Conservation (phyloP, 2,797 vertebrate species). For the Malacoraja senta region DNA sequence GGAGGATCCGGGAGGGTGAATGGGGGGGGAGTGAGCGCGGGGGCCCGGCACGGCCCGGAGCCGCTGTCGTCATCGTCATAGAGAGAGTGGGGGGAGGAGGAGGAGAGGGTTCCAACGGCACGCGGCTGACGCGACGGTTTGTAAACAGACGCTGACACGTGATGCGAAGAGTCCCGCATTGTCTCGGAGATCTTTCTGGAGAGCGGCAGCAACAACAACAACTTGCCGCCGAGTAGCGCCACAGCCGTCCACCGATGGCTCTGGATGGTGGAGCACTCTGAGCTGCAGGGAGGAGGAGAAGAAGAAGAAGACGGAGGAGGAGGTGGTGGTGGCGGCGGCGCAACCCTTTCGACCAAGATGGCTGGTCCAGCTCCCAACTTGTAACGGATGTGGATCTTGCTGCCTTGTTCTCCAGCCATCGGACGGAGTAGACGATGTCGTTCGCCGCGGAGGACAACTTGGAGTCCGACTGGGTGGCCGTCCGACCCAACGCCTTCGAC, state of each 20-base stretch:
- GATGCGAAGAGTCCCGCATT: constrained; percentile 55
- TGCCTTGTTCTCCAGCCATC: background rate
- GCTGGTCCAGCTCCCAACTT: constrained; percentile 44
- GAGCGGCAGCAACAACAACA: background rate
- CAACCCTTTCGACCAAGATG: constrained; percentile 42
- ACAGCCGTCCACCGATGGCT: background rate
- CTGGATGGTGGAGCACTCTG: background rate
- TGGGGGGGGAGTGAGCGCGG: background rate
- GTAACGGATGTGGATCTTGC: constrained; percentile 28
- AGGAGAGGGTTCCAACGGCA: background rate
- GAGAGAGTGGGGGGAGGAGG: background rate
- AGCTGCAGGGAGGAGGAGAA: background rate
- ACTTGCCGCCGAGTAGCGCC: constrained; percentile 40
- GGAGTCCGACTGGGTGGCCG: constrained; percentile 91
- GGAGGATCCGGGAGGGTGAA: too few species aligned
- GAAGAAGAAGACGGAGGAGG: too few species aligned
- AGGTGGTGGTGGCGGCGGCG: constrained; percentile 3
- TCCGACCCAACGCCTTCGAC: constrained; percentile 84
- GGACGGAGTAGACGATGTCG: constrained; percentile 62
- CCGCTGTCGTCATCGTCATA: background rate
- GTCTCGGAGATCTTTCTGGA: constrained; percentile 43
- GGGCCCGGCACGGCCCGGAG: background rate
- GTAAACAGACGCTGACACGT: constrained; percentile 82
- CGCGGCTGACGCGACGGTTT: constrained; percentile 54
- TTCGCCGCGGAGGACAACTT: constrained; percentile 82